Percentiles rank a stretch among this genome's conserved stretches.
These are phyloP conservation scores for Artibeus jamaicensis DNA, from an alignment of 2,797 vertebrate genomes.

Conservation along the genomic window DNA sequence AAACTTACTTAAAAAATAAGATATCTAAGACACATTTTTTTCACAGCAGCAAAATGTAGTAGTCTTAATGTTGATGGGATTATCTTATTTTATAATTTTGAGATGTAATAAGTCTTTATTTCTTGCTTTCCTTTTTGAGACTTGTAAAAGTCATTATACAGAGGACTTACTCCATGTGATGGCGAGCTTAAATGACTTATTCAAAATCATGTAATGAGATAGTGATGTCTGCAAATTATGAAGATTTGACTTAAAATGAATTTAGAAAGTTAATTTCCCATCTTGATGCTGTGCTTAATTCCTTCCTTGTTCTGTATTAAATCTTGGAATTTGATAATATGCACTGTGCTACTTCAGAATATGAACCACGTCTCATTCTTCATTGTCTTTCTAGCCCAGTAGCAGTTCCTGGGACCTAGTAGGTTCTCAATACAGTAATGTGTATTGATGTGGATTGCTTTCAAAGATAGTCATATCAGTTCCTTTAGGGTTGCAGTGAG, in stretches of 20 bases:
- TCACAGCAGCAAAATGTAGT: neutral
- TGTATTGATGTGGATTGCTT: neutral
- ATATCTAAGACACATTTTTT: neutral
- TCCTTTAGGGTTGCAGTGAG: neutral
- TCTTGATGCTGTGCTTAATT: neutral
- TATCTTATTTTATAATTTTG: conserved; percentile 25
- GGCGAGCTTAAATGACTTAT: conserved; percentile 14
- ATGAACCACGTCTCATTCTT: neutral
- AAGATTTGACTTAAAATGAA: neutral
- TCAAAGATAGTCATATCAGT: neutral
- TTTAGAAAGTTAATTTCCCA: neutral
- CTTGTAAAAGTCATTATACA: neutral
- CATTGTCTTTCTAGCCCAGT: neutral
- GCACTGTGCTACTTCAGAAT: neutral
- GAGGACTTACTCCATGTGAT: neutral
- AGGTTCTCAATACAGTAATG: neutral
- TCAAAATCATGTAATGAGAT: neutral
- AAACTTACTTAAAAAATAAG: neutral
- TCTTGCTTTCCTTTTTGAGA: neutral
- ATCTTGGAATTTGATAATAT: neutral
- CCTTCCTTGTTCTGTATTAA: neutral
- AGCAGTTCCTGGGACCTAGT: neutral
- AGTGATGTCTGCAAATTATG: neutral
- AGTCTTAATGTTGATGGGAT: neutral
- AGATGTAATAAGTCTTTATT: neutral